Base-by-base conservation (phyloP, 2,113 vertebrate species). In the Candoia aspera region DNA sequence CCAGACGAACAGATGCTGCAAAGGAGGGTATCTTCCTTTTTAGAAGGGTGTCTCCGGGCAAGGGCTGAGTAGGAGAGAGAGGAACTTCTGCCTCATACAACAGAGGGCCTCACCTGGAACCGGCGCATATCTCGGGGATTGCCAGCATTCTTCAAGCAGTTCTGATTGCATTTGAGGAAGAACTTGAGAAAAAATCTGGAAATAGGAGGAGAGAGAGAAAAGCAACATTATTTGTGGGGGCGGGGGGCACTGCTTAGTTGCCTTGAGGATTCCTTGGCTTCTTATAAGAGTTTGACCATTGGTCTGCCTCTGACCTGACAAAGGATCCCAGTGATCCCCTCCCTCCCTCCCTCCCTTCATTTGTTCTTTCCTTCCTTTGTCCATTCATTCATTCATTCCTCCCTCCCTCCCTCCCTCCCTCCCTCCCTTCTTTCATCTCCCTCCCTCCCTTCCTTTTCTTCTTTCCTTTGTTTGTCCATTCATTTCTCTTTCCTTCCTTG, bases 141-240 rank as follows among this genome's bases (percentile, higher is more conserved):
- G 79, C 99, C 99, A 0, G 99, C 99, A 2, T 99, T 99, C 96
- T 99, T 99, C 96, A 99, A 97, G 97, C 99, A 99, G 97, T 99
- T 99, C 97, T 99, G 99, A 96, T 99, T 99, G 96, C 99, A 92
- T 85, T 92, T 92, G 42, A 92, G 73, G 58, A 92, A 92, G 79
- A 92, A 92, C 87, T 92, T 92, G 94, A 99, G 98, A 96, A 99
- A 99, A 95, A 99, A 99, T 62, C 96, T 99, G 98, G 95, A 99
- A 97, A 97, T 98, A 98, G 97, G 98, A 98, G 96, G 98, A 98
- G 97, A 37, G 94, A 92, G 58, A 89, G 89, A 92, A 59, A 84
- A 59, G 68, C 6, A 79, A 79, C 68, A 37, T 33, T 1, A 49
- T 49, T 49, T 49, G 49, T 5, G 4, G 49, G 49, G 49, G 49